phyloP scores from a whole-genome alignment of 2,888 invertebrate species.

The Noctua janthe region DNA sequence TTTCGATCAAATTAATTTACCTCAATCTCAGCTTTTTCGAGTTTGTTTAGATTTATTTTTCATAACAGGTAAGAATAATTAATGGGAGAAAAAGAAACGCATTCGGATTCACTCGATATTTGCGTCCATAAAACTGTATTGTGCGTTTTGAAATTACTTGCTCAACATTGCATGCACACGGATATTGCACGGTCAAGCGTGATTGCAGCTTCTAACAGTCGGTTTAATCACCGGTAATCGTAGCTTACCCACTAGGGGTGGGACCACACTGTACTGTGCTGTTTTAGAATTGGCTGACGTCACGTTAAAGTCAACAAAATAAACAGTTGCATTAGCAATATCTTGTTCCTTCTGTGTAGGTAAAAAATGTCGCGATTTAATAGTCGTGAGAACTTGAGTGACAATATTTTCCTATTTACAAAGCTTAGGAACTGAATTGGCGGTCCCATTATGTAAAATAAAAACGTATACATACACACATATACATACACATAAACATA shows the following conservation, averaged over 20 bases:
- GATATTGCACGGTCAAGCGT: slow-evolving; percentile 79
- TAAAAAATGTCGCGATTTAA: background rate
- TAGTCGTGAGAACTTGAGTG: slow-evolving; percentile 4
- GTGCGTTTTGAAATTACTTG: slow-evolving; percentile 62
- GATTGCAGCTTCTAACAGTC: slow-evolving; percentile 74
- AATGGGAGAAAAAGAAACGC: background rate
- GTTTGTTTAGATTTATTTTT: background rate
- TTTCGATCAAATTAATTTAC: slow-evolving; percentile 4
- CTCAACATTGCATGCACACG: slow-evolving; percentile 66
- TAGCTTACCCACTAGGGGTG: slow-evolving; percentile 22
- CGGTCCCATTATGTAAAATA: slow-evolving; percentile 21
- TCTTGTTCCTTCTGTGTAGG: background rate
- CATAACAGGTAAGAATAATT: background rate
- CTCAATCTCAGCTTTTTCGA: background rate
- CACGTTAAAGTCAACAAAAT: background rate
- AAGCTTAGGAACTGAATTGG: slow-evolving; percentile 12
- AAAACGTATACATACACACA: background rate
- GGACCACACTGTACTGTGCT: background rate
- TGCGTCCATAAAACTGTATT: background rate
- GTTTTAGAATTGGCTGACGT: slow-evolving; percentile 37
- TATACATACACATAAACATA: background rate
- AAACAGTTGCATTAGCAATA: background rate
- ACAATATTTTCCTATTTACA: slow-evolving; percentile 16
- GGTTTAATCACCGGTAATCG: slow-evolving; percentile 63
- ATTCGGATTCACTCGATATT: slow-evolving; percentile 4